Conservation (phyloP, 1,140 invertebrate species). For the Eufriesea mexicana region DNA sequence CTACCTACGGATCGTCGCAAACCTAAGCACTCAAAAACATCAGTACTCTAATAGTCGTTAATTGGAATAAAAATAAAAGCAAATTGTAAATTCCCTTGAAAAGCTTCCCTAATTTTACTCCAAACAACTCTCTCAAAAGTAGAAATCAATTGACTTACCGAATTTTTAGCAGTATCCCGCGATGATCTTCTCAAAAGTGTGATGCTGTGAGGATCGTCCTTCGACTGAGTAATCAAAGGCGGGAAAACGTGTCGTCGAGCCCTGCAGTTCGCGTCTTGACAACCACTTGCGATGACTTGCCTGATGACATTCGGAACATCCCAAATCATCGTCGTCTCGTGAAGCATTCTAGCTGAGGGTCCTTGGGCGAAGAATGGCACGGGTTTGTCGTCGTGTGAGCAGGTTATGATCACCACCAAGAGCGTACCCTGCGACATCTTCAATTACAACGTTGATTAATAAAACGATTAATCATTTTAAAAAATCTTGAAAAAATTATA, state of each 20-base stretch:
- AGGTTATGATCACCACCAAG: constrained; percentile 58
- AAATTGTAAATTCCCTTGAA: too few species aligned
- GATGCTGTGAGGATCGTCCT: not conserved
- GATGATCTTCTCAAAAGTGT: not conserved
- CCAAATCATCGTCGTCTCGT: constrained; percentile 39
- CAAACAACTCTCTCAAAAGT: not conserved
- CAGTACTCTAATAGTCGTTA: too few species aligned
- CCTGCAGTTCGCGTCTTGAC: not conserved
- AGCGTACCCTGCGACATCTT: constrained; percentile 59
- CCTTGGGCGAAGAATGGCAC: constrained; percentile 66
- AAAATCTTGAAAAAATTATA: too few species aligned
- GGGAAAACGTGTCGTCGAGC: not conserved
- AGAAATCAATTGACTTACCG: constrained; percentile 17
- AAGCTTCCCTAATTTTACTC: not conserved
- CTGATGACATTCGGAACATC: constrained; percentile 58
- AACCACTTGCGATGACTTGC: constrained; percentile 7
- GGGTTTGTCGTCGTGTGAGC: constrained; percentile 36
- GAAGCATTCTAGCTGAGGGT: constrained; percentile 49
- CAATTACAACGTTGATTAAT: too few species aligned
- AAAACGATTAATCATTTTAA: too few species aligned
- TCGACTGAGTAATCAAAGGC: not conserved
- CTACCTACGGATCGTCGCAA: too few species aligned
- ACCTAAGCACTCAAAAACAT: too few species aligned
- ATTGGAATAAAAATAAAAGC: too few species aligned
- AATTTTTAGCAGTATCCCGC: not conserved